Base-by-base conservation (phyloP, 2,888 invertebrate genomes). In the Dryadula phaetusa region DNA sequence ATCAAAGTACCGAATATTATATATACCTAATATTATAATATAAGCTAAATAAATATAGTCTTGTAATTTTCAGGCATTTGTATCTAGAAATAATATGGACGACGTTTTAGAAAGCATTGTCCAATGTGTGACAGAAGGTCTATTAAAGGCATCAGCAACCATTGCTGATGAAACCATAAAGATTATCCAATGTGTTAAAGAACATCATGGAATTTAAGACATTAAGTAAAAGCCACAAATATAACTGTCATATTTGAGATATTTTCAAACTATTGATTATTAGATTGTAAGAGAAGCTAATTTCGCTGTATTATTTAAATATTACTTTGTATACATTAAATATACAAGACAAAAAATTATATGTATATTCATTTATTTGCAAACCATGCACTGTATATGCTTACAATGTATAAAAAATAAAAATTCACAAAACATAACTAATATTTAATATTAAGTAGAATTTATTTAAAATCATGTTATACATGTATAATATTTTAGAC, bases 121-220 rank as follows among this genome's bases (percentile, higher is more conserved):
- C 12, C 49, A 70, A 7, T 86, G 86, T 63, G 76, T 81, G 5
- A 73, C 80, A 8, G 73, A 82, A 34, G 82, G 83, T n/a, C 62
- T 85, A 3, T 72, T 81, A 16, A 76, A 79, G 16, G 80, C 82
- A 16, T 75, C 83, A 1, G 67, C 73, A 40, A 69, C 72, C 12
- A 77, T 84, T 14, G 73, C 79, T 0, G 70, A 69, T 52, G 80
- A 81, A 74, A 74, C 78, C 3, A 62, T 80, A 22, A 64, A 76
- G 20, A 77, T 83, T 8, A 70, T 80, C 4, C 74, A 76, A 61
- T 85, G 84, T 64, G 75, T 81, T n/a, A 81, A 66, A 62, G 40
- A 56, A n/a, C 40, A 56, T 16, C 72, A 68, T 69, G 56, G 70
- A 60, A 37, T 28, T 5, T 25, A 20, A 44, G 20, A 14, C 12